Base-by-base conservation (phyloP, 2,113 vertebrate species). In the Clarias gariepinus region DNA sequence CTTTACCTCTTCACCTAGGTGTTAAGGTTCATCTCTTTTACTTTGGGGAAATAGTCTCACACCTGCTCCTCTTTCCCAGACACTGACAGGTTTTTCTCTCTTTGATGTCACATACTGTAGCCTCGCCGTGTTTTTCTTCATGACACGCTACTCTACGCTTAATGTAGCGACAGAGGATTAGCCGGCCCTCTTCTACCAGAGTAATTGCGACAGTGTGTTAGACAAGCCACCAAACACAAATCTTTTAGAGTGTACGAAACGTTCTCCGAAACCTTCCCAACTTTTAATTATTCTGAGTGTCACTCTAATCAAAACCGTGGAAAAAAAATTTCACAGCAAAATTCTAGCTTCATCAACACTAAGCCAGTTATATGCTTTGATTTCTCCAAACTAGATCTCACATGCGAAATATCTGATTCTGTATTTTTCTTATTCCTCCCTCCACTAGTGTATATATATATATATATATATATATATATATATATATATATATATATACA, bases 311-410 rank as follows among this genome's bases (percentile, higher is more conserved):
- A 63, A 68, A 7, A 57, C n/a, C 7, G 18, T 78, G 79, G n/a
- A n/a, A n/a, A 80, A 82, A 73, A 82, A 82, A 68, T 82, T 85
- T 85, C 79, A 69, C 69, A 58, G 69, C 23, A 81, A 78, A 64
- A 69, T 41, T 52, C 68, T 12, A 30, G 53, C 55, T 21, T 63
- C 57, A 10, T 57, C 6, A 30, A 30, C 83, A 64, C 77, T 60
- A 13, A 61, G 33, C 25, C 78, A 84, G 57, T 87, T 63, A 63
- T 64, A 57, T 18, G 76, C 55, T 55, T 55, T 41, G 77, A 69
- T 15, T 73, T 36, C 33, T 71, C 30, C 0, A 68, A 84, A 53
- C 82, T 60, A 25, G 41, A 60, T 76, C 55, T n/a, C 15, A 57
- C 68, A 58, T 15, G 15, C 55, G 61, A 16, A 10, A 9, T 47